Evolutionary conservation across 2,888 invertebrate genomes (phyloP), one percentile per base, ranked within the genome.

Genomic region (Clivina fossor): DNA sequence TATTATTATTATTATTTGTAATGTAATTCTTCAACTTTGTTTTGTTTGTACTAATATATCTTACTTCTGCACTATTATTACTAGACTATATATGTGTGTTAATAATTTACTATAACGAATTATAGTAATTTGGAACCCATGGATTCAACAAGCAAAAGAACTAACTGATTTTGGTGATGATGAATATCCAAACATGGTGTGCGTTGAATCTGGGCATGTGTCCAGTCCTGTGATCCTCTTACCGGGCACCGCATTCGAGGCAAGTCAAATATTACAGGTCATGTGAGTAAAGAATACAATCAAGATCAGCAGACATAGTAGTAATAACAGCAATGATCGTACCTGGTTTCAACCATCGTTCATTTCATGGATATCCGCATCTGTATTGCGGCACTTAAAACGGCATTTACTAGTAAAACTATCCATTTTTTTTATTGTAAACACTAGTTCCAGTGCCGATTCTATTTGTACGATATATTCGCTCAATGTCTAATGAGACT

Each of bases 101-200:
- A n/a, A n/a, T n/a, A n/a, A n/a, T n/a, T n/a, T n/a, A n/a, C n/a
- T n/a, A n/a, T n/a, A n/a, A n/a, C n/a, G n/a, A n/a, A n/a, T n/a
- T 66, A 22, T 71, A 78, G 96, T 96, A 62, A 84, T 96, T 62
- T 97, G 96, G 96, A 96, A 96, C 79, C 96, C 96, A 0, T 96
- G 96, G 96, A 78, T 86, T 62, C 93, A 94, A 67, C 90, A 89
- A 73, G 94, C 95, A 19, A 88, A 91, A 66, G 92, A 92, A 71
- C 91, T 95, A 77, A 81, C 85, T 2, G 96, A 96, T 76, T 93
- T 96, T 73, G 95, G 93, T n/a, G 93, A 95, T 74, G 93, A 94
- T 69, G 95, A 96, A 75, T 96, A 92, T 76, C 92, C 91, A 7
- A 92, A 91, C 73, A 95, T 97, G 95, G 82, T 96, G 64, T 97